Base-by-base conservation (phyloP, 2,888 invertebrate species). In the Cerastoderma edule region DNA sequence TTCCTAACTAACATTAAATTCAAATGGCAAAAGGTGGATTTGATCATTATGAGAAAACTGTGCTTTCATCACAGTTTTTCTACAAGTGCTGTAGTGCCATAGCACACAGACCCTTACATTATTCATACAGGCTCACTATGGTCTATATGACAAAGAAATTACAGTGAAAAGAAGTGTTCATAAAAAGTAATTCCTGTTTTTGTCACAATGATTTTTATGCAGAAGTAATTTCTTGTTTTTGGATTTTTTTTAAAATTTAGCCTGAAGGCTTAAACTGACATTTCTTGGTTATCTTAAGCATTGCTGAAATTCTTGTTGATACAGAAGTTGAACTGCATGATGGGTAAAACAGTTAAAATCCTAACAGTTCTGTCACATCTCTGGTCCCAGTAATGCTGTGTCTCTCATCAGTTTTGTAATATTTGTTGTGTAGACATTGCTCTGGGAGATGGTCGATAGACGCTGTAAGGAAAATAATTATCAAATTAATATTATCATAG, bases 331-430 rank as follows among this genome's bases (percentile, higher is more conserved):
- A 2, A 24, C 1, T 53, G 24, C 19, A 16, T 22, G 13, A 53
- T n/a, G 10, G 19, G 1, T 24, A 53, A 53, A 16, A 2, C 22
- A 13, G 22, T 1, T 53, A 53, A 56, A n/a, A 13, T 28, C 27
- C 2, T 1, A 2, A 30, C 27, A 56, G 22, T 30, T 28, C n/a
- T 33, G 35, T 33, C 33, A 57, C n/a, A 8, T 32, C 8, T 66
- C n/a, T 30, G 39, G 57, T 63, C 39, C 71, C 32, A 66, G 44
- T 24, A 78, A 57, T 0, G 44, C 39, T 30, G 57, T 65, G 8
- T 80, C 77, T 50, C 44, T 70, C 66, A 75, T 72, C 27, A 80
- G 44, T 50, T 46, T 65, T 6, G 65, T 71, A n/a, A 80, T 72
- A 67, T 80, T 80, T 0, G 24, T 48, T 24, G 69, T 69, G 27